phyloP scores from a whole-genome alignment of 2,113 vertebrate genomes.

The Empidonax alnorum region DNA sequence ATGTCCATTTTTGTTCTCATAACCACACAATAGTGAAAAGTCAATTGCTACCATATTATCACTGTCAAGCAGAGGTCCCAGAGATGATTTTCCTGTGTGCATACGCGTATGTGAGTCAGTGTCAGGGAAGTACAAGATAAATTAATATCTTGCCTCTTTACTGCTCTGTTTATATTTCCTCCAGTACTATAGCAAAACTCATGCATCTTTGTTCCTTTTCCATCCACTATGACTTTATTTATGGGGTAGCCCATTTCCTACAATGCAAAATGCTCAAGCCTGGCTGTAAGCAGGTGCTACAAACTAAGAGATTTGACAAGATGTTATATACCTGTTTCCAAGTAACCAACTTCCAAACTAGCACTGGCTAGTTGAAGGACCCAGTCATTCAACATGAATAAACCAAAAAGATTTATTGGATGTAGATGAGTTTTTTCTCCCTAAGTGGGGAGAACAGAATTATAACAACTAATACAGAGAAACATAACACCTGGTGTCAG shows the following conservation, averaged over 20 bases:
- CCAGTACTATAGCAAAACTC: not conserved
- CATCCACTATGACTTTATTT: slow-evolving; percentile 1
- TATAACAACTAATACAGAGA: not conserved
- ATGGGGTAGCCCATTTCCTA: not conserved
- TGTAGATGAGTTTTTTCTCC: not conserved
- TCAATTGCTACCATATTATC: not conserved
- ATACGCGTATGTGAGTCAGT: not conserved
- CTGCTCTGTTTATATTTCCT: not conserved
- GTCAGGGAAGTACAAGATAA: not conserved
- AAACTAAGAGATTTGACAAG: not conserved
- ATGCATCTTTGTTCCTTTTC: not conserved
- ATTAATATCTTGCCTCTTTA: not conserved
- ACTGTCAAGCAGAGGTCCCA: slow-evolving; percentile 4
- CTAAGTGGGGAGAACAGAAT: not conserved
- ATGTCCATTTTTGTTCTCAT: not conserved
- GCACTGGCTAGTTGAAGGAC: not conserved
- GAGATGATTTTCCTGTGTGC: not conserved
- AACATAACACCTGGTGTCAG: not conserved
- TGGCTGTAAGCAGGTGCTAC: not conserved
- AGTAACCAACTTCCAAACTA: not conserved
- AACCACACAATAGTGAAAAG: not conserved
- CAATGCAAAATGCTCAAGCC: not conserved
- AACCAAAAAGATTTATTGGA: not conserved
- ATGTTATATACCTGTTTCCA: not conserved
- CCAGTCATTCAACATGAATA: not conserved